Evolutionary conservation across 2,113 vertebrate genomes (phyloP).

Genomic region (Glaucomys volans): DNA sequence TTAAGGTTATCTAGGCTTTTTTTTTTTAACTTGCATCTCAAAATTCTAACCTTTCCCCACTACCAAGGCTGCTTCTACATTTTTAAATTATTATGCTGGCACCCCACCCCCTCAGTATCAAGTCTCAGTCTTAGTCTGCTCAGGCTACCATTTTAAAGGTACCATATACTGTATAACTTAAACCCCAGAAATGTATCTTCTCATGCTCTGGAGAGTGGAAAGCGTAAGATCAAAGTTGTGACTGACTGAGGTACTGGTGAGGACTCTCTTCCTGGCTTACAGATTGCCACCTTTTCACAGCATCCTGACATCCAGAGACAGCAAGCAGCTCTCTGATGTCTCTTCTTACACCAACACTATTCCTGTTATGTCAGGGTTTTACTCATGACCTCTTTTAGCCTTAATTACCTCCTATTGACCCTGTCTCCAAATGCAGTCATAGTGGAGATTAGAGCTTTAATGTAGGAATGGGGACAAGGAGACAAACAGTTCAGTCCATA

Average conservation of each 20-base stretch:
- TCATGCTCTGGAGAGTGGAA: not conserved
- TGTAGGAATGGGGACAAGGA: not conserved
- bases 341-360: not conserved
- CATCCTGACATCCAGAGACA: not conserved
- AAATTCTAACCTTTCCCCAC: not conserved
- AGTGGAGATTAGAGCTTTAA: not conserved
- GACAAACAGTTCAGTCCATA: not conserved
- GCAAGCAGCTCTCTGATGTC: not conserved
- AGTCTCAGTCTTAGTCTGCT: not conserved
- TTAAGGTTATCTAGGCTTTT: slow-evolving; percentile 3
- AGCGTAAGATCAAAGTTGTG: not conserved
- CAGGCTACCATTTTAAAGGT: not conserved
- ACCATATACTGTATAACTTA: not conserved
- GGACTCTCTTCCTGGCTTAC: not conserved
- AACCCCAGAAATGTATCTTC: not conserved
- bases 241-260: not conserved
- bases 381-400: not conserved
- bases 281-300: not conserved
- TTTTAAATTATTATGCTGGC: not conserved
- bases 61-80: not conserved
- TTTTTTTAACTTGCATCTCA: not conserved
- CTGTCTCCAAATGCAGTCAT: not conserved
- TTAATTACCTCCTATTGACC: not conserved
- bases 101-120: not conserved
- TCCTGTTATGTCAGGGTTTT: not conserved